Conservation (phyloP, 2,888 invertebrate species). For the Pardosa pseudoannulata region DNA sequence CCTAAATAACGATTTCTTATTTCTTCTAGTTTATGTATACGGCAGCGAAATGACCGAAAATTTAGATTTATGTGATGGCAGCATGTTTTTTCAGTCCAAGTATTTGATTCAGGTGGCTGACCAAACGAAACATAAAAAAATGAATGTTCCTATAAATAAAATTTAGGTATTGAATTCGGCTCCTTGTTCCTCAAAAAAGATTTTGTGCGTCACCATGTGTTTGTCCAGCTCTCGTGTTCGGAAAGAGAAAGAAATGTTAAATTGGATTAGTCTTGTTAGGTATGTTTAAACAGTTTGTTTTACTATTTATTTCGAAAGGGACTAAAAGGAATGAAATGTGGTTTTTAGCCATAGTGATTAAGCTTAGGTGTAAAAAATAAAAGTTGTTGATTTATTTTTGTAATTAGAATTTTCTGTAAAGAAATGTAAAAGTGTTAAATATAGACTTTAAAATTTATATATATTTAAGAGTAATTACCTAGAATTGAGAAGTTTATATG, state of each 20-base stretch:
- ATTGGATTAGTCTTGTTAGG: neutral
- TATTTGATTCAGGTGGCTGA: neutral
- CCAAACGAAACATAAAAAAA: neutral
- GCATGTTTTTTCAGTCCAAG: neutral
- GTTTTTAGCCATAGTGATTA: no score
- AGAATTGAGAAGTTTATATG: no score
- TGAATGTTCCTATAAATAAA: neutral
- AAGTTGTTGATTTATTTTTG: no score
- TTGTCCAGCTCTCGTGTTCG: neutral
- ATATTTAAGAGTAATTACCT: no score
- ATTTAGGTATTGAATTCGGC: neutral
- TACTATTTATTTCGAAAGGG: no score
- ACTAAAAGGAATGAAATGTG: no score
- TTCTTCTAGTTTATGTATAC: neutral
- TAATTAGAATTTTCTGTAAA: no score
- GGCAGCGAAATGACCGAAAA: neutral
- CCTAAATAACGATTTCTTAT: neutral
- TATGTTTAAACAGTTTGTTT: no score
- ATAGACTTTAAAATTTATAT: no score
- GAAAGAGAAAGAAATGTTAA: neutral
- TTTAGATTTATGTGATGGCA: neutral
- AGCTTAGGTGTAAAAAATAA: no score
- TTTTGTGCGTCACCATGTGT: neutral
- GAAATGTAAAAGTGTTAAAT: no score
- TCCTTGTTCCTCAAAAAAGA: neutral